A percentile compares a stretch with the other conserved stretches of the same genome.
Evolutionary conservation across 1,140 invertebrate species (phyloP).

Genomic region (Dreissena rostriformis): DNA sequence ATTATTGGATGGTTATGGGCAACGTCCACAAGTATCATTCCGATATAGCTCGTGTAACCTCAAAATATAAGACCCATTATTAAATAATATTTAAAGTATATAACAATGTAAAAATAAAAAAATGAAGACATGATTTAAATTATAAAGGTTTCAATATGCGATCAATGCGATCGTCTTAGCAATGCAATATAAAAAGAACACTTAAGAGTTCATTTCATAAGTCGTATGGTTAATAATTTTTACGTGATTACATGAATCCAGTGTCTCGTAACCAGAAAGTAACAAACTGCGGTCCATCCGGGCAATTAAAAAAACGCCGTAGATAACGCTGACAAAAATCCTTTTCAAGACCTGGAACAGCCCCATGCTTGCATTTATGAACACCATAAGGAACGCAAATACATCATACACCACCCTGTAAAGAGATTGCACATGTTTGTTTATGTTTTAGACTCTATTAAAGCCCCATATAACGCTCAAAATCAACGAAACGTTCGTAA

Average conservation of each 20-base stretch:
- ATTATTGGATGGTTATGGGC: conserved; percentile 63
- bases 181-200: no score
- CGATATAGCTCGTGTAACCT: conserved; percentile 59
- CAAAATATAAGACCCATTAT: neutral
- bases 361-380: conserved; percentile 58
- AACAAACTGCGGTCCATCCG: conserved; percentile 61
- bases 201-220: neutral
- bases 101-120: no score
- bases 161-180: no score
- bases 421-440: neutral
- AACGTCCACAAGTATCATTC: conserved; percentile 59
- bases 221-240: neutral
- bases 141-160: no score
- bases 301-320: conserved; percentile 56
- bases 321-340: conserved; percentile 42
- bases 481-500: no score
- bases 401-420: conserved; percentile 57
- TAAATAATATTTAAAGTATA: no score
- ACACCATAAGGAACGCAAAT: conserved; percentile 59
- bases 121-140: no score
- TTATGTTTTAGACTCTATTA: neutral
- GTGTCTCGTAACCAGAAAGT: conserved; percentile 41
- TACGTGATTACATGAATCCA: conserved; percentile 55
- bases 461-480: no score
- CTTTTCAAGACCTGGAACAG: conserved; percentile 48